Evolutionary conservation across 2,888 invertebrate genomes (phyloP).

Genomic region (Orchesellides sinensis): DNA sequence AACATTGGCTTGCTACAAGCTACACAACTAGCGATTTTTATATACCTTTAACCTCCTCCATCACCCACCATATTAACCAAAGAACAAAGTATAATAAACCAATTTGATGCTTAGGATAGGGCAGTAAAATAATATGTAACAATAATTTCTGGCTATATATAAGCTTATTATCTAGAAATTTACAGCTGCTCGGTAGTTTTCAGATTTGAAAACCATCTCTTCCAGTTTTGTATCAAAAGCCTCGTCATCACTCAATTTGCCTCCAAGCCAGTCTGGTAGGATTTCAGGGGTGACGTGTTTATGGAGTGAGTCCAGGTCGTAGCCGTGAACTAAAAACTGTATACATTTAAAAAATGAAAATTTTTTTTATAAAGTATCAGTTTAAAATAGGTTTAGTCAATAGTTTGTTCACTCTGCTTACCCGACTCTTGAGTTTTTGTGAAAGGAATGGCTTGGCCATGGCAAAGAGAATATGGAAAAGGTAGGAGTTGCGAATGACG

Average conservation of each 20-base stretch:
- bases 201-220: conserved; percentile 54
- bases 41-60: no score
- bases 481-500: conserved; percentile 67
- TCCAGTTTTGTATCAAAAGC: conserved; percentile 59
- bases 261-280: conserved; percentile 64
- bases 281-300: conserved; percentile 59
- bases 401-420: conserved; percentile 19
- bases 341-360: background rate
- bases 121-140: background rate
- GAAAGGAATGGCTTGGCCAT: conserved; percentile 70
- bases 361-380: background rate
- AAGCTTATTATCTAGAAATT: conserved; percentile 39
- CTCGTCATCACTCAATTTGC: conserved; percentile 57
- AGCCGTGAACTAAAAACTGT: conserved; percentile 59
- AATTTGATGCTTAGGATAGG: no score
- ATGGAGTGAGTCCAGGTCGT: conserved; percentile 60
- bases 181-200: conserved; percentile 45
- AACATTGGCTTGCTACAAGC: no score
- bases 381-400: background rate
- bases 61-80: no score
- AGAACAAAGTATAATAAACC: no score
- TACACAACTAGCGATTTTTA: no score
- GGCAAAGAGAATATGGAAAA: conserved; percentile 65
- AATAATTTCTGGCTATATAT: background rate
- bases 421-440: conserved; percentile 67